Percentiles rank a stretch among this genome's conserved stretches.
phyloP scores from a whole-genome alignment of 2,888 invertebrate species.

The Chamaedrilus cognettii region DNA sequence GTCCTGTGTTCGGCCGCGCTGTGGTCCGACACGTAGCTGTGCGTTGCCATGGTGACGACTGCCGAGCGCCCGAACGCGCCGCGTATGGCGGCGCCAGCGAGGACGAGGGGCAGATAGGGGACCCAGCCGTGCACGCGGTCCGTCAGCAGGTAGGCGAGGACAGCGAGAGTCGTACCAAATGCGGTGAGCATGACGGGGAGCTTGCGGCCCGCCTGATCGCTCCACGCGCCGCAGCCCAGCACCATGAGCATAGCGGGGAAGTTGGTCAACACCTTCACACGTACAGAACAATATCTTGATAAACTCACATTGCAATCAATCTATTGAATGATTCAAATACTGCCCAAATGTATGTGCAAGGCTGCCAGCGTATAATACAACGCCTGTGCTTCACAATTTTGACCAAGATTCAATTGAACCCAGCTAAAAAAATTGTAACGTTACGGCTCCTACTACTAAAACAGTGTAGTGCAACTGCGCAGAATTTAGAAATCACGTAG shows the following conservation, averaged over 20 bases:
- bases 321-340: too few species aligned
- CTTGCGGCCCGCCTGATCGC: slow-evolving; percentile 55
- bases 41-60: slow-evolving; percentile 58
- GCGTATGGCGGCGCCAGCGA: slow-evolving; percentile 50
- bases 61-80: slow-evolving; percentile 58
- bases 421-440: too few species aligned
- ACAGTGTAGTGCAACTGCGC: too few species aligned
- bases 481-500: too few species aligned
- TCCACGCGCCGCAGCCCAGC: slow-evolving; percentile 58
- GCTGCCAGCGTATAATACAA: too few species aligned
- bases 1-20: slow-evolving; percentile 51
- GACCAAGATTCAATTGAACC: too few species aligned
- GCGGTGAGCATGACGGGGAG: slow-evolving; percentile 54
- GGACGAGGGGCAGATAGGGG: slow-evolving; percentile 43
- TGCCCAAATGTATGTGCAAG: too few species aligned
- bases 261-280: slow-evolving; percentile 55
- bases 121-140: neutral
- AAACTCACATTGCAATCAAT: slow-evolving; percentile 54
- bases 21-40: slow-evolving; percentile 56
- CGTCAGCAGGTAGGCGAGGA: slow-evolving; percentile 49
- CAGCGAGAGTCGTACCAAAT: slow-evolving; percentile 52
- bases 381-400: too few species aligned
- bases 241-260: slow-evolving; percentile 55
- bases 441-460: too few species aligned
- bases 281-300: slow-evolving; percentile 57